A percentile compares a stretch with the other conserved stretches of the same genome.
These are phyloP conservation scores for Emydura subglobosa DNA, from an alignment of 2,113 vertebrate species.

Conservation along the genomic window DNA sequence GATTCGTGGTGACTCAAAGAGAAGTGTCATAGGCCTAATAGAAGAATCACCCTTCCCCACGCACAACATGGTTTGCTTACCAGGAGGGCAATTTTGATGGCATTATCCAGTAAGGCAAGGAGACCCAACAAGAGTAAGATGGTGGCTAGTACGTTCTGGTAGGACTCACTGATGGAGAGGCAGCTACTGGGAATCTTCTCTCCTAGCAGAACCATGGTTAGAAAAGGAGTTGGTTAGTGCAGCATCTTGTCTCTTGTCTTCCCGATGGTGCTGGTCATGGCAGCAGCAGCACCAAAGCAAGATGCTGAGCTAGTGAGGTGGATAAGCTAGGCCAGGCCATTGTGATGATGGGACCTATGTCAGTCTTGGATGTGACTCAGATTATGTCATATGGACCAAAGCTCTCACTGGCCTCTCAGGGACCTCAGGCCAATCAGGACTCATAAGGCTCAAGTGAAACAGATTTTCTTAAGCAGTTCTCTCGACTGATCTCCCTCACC, in stretches of 20 bases:
- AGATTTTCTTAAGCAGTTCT: constrained; percentile 42
- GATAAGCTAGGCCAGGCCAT: background rate
- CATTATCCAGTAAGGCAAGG: background rate
- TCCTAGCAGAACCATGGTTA: background rate
- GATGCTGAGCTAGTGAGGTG: background rate
- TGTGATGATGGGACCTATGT: constrained; percentile 29
- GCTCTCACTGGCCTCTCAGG: background rate
- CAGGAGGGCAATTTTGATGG: background rate
- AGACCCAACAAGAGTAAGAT: background rate
- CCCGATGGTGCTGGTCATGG: constrained; percentile 14
- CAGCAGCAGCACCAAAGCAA: background rate
- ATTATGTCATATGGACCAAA: background rate
- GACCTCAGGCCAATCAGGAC: constrained; percentile 9
- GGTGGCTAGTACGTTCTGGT: background rate
- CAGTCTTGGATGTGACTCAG: constrained; percentile 8
- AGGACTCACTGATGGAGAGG: background rate
- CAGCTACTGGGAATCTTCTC: background rate
- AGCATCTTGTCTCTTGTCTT: background rate
- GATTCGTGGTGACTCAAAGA: background rate
- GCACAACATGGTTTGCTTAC: background rate
- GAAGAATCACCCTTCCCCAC: background rate
- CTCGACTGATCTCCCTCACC: background rate
- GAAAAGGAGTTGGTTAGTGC: background rate
- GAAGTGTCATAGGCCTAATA: background rate
- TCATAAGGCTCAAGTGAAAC: background rate